A percentile compares a stretch with the other conserved stretches of the same genome.
phyloP scores from a whole-genome alignment of 2,797 vertebrate species.

The Parambassis ranga region DNA sequence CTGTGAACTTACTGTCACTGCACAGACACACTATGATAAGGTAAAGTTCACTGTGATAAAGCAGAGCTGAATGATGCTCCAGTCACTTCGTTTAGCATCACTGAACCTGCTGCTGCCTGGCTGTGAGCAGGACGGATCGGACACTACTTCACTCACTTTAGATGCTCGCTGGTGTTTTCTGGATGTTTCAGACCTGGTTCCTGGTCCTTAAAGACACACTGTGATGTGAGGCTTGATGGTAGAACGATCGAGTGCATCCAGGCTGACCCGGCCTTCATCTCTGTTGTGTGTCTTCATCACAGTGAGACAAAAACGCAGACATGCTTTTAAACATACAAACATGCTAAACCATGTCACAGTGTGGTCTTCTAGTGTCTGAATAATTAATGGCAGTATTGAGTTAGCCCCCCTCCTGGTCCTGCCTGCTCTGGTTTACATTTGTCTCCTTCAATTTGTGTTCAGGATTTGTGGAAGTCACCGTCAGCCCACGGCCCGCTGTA shows the following conservation, averaged over 20 bases:
- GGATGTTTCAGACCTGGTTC: too few species aligned
- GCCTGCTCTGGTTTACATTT: conserved; percentile 5
- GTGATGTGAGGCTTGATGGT: not conserved
- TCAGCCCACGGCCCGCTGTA: not conserved
- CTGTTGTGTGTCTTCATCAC: too few species aligned
- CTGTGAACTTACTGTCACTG: not conserved
- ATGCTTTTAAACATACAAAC: not conserved
- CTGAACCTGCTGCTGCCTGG: too few species aligned
- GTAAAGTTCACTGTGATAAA: too few species aligned
- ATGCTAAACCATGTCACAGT: not conserved
- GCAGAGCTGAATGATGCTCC: too few species aligned
- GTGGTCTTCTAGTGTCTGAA: not conserved
- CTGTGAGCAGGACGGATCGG: too few species aligned
- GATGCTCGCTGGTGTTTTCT: too few species aligned
- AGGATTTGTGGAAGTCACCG: conserved; percentile 12
- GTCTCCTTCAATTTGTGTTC: conserved; percentile 35
- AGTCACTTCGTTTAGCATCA: too few species aligned
- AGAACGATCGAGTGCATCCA: not conserved
- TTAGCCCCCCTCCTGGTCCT: not conserved
- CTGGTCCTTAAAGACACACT: not conserved
- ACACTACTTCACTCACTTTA: too few species aligned
- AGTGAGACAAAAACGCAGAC: not conserved
- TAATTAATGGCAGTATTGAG: conserved; percentile 12
- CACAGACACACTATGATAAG: not conserved
- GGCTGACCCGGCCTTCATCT: not conserved